Evolutionary conservation across 2,888 invertebrate genomes (phyloP).

Genomic region (Sipha maydis): DNA sequence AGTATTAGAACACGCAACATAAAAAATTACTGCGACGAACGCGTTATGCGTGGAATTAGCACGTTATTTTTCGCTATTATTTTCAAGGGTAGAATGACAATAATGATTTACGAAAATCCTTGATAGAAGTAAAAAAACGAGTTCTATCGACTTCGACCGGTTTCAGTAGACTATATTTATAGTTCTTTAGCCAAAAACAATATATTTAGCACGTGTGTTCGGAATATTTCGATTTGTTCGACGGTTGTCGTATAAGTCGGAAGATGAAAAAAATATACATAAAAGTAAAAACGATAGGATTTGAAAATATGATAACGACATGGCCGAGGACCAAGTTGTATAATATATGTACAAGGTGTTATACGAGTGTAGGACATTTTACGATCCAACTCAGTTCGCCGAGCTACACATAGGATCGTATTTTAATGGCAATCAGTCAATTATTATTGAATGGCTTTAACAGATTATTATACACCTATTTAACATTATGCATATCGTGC

Average conservation of each 20-base stretch:
- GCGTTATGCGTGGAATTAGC: too few relatives aligned
- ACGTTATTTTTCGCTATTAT: too few relatives aligned
- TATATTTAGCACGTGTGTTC: not conserved
- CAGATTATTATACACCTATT: not conserved
- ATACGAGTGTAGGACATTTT: not conserved
- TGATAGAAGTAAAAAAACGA: too few relatives aligned
- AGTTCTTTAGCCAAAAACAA: not conserved
- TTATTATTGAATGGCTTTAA: not conserved
- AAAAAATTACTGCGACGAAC: too few relatives aligned
- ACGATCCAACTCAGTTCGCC: not conserved
- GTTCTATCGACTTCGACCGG: too few relatives aligned
- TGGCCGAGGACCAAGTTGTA: not conserved
- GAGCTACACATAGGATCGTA: not conserved
- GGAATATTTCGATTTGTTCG: not conserved
- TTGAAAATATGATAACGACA: not conserved
- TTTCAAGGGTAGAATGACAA: too few relatives aligned
- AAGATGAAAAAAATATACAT: not conserved
- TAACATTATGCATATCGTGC: not conserved
- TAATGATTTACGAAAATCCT: too few relatives aligned
- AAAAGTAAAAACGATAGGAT: not conserved
- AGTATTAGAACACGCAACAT: too few relatives aligned
- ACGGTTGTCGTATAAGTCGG: not conserved
- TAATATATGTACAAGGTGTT: not conserved
- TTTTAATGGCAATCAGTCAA: not conserved
- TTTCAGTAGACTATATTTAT: not conserved